Evolutionary conservation across 2,113 vertebrate genomes (phyloP).

Genomic region (Periophthalmodon schlosseri): DNA sequence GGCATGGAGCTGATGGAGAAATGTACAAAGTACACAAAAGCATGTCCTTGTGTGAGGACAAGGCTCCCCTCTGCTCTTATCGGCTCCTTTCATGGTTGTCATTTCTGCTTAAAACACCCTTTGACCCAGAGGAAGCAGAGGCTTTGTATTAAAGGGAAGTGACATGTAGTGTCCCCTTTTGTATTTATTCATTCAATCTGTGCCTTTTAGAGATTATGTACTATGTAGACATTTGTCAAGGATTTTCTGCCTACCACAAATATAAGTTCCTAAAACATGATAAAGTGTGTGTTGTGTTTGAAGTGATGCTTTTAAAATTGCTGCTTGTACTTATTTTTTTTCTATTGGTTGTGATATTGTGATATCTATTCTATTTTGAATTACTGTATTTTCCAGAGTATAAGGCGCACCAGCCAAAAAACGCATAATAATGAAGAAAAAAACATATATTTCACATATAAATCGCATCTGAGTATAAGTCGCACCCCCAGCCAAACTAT

Average conservation of each 20-base stretch:
- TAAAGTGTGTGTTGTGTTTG: neutral
- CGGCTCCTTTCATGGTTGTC: neutral
- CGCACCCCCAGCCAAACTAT: no score
- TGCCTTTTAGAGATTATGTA: slow-evolving; percentile 11
- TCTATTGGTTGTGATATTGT: no score
- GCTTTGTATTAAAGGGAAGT: slow-evolving; percentile 14
- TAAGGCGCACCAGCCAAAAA: no score
- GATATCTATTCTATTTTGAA: no score
- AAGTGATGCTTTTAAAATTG: neutral
- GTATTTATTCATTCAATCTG: slow-evolving; percentile 13
- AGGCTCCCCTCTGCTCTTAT: neutral
- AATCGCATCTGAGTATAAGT: no score
- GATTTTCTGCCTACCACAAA: neutral
- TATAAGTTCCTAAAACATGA: neutral
- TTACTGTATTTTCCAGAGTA: no score
- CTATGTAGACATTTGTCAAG: slow-evolving; percentile 4
- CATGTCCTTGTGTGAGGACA: slow-evolving; percentile 32
- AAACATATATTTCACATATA: no score
- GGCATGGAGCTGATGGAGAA: neutral
- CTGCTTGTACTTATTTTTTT: no score
- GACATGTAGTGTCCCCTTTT: slow-evolving; percentile 10
- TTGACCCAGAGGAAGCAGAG: slow-evolving; percentile 35
- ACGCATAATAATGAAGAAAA: no score
- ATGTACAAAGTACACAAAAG: slow-evolving; percentile 9
- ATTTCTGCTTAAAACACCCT: slow-evolving; percentile 19